Percentiles rank a stretch among this genome's conserved stretches.
phyloP scores from a whole-genome alignment of 2,113 vertebrate genomes.

The Setophaga petechia region DNA sequence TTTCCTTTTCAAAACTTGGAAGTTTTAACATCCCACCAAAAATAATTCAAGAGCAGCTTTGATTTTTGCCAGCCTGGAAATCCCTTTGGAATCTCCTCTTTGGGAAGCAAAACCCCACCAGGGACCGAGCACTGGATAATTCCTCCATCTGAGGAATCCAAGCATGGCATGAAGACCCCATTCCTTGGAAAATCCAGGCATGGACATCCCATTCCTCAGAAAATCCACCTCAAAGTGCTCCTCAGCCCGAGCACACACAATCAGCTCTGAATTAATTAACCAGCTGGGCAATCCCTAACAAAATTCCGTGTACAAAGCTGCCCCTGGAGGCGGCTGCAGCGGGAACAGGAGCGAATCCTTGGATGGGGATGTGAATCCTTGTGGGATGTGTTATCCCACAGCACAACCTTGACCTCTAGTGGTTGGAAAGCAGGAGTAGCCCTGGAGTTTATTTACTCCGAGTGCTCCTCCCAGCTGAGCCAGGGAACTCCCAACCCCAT shows the following conservation, averaged over 20 bases:
- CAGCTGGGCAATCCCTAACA: accelerated
- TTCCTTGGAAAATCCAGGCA: not conserved
- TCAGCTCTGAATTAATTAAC: accelerated
- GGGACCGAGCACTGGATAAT: accelerated
- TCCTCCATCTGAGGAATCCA: not conserved
- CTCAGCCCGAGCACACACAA: accelerated
- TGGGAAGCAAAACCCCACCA: not conserved
- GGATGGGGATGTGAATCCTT: not conserved
- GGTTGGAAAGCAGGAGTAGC: not conserved
- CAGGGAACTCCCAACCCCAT: not conserved
- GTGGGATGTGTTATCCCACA: not conserved
- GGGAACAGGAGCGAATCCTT: accelerated
- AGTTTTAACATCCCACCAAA: not conserved
- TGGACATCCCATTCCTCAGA: not conserved
- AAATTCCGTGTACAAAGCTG: accelerated
- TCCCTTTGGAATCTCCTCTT: not conserved
- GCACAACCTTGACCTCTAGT: slow-evolving; percentile 77
- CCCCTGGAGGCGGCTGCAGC: not conserved
- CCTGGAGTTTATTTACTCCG: not conserved
- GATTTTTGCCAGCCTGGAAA: not conserved
- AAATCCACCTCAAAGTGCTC: not conserved
- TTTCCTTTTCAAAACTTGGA: not conserved
- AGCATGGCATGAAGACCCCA: accelerated
- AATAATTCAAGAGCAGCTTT: not conserved
- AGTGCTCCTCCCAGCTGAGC: not conserved